These are phyloP conservation scores for Pseudococcus viburni DNA, from an alignment of 2,888 invertebrate genomes.

Conservation along the genomic window DNA sequence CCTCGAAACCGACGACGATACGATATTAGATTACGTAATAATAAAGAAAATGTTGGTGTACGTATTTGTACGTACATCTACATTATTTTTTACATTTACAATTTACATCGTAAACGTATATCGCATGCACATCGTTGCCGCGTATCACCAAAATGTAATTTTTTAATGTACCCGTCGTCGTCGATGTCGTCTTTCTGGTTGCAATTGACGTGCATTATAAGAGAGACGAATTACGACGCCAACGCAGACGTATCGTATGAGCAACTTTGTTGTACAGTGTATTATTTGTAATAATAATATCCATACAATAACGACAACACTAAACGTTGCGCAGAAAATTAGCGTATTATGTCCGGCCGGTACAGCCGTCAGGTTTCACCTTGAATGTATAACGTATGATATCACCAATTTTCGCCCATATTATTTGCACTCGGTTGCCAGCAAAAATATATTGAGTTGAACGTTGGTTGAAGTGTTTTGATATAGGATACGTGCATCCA, in stretches of 20 bases:
- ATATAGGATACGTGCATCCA: background rate
- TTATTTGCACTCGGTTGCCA: background rate
- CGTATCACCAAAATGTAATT: background rate
- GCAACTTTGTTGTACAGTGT: background rate
- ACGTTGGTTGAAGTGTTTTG: background rate
- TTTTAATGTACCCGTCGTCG: background rate
- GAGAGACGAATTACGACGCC: background rate
- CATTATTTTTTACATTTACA: no score
- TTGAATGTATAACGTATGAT: conserved; percentile 16
- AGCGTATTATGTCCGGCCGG: conserved; percentile 21
- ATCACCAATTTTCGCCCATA: conserved; percentile 16
- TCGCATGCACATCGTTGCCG: background rate
- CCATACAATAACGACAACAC: background rate
- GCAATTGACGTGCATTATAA: background rate
- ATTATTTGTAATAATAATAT: background rate
- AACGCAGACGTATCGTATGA: background rate
- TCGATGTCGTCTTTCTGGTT: background rate
- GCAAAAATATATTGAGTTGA: background rate
- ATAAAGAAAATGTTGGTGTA: background rate
- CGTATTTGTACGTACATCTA: no score
- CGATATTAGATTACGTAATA: background rate
- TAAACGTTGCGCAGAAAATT: conserved; percentile 26
- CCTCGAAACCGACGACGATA: background rate
- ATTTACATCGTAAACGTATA: no score
- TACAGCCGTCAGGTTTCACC: conserved; percentile 15